Evolutionary conservation across 2,888 invertebrate genomes (phyloP).

Genomic region (Orchesella flavescens): DNA sequence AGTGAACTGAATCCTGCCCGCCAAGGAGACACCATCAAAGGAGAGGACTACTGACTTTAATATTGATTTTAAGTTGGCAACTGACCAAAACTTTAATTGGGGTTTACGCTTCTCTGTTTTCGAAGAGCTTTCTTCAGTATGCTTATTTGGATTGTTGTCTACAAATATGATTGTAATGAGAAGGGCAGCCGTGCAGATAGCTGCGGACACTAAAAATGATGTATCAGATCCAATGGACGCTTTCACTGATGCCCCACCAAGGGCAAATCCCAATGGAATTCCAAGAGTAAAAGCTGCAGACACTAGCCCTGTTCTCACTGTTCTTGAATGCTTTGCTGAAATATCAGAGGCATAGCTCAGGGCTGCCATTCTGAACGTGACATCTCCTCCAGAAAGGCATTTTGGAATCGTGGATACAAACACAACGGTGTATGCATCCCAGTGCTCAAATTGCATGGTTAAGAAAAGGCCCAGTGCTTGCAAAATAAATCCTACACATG

Average conservation of each 20-base stretch:
- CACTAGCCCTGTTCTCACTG: constrained; percentile 79
- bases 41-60: constrained; percentile 33
- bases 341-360: constrained; percentile 70
- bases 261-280: constrained; percentile 66
- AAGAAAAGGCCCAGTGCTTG: constrained; percentile 21
- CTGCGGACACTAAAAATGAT: constrained; percentile 53
- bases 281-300: constrained; percentile 55
- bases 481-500: constrained; percentile 40
- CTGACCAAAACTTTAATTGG: not conserved
- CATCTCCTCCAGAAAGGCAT: constrained; percentile 42
- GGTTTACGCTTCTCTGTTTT: not conserved
- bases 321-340: constrained; percentile 78
- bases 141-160: constrained; percentile 25
- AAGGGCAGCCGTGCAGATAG: constrained; percentile 20
- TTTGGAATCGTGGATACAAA: constrained; percentile 40
- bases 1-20: constrained; percentile 42
- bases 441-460: constrained; percentile 18
- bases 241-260: constrained; percentile 65
- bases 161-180: constrained; percentile 42
- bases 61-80: constrained; percentile 31
- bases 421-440: constrained; percentile 44
- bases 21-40: constrained; percentile 29
- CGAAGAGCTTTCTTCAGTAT: not conserved
- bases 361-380: constrained; percentile 70
- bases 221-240: constrained; percentile 16